These are phyloP conservation scores for Eubasilissa splendida DNA, from an alignment of 2,888 invertebrate species.

Conservation along the genomic window DNA sequence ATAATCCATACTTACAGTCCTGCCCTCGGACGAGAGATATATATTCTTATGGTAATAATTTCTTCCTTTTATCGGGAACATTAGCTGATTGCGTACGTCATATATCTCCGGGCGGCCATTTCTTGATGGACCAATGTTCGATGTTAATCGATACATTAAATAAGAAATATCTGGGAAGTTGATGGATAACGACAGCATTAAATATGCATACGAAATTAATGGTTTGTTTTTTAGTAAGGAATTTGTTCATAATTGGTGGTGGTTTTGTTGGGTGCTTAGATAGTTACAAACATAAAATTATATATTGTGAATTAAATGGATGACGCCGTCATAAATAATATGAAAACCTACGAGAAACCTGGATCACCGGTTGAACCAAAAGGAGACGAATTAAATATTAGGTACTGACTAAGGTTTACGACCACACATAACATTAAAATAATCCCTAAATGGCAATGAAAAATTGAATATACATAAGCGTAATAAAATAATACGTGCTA, in stretches of 20 bases:
- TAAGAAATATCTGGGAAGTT: slow-evolving; percentile 3
- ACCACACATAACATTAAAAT: too few relatives aligned
- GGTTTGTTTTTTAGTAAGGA: slow-evolving; percentile 17
- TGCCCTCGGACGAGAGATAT: slow-evolving; percentile 8
- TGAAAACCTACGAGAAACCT: too few relatives aligned
- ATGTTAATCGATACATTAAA: slow-evolving; percentile 55
- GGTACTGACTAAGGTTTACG: too few relatives aligned
- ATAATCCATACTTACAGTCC: slow-evolving; percentile 29
- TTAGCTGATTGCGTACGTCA: slow-evolving; percentile 54
- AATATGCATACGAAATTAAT: slow-evolving; percentile 26
- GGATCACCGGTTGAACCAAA: too few relatives aligned
- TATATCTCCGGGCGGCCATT: slow-evolving; percentile 54
- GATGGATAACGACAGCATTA: slow-evolving; percentile 16
- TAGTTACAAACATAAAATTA: neutral
- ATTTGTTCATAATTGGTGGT: slow-evolving; percentile 9
- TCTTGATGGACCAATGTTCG: slow-evolving; percentile 39
- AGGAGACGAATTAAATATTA: too few relatives aligned
- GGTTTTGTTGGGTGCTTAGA: neutral
- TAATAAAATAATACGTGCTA: too few relatives aligned
- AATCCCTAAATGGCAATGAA: too few relatives aligned
- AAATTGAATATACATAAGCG: too few relatives aligned
- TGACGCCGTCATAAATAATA: too few relatives aligned
- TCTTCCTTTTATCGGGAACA: slow-evolving; percentile 46
- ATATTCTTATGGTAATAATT: slow-evolving; percentile 26
- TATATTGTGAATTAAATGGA: too few relatives aligned